Evolutionary conservation across 2,113 vertebrate species (phyloP).

Genomic region (Arenaria interpres): DNA sequence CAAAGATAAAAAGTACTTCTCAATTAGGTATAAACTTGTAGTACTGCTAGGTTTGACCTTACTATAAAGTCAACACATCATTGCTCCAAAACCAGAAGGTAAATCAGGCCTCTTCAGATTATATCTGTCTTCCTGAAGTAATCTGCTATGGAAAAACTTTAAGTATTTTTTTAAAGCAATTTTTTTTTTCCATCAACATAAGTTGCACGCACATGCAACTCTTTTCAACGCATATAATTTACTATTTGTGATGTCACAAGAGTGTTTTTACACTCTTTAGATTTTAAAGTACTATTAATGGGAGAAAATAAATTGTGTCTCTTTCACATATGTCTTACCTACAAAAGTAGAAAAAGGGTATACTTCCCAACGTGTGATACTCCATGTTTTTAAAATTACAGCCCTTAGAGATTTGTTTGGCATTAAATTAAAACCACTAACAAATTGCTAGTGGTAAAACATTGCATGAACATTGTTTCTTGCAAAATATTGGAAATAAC

Average conservation of each 20-base stretch:
- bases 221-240: background rate
- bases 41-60: background rate
- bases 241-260: background rate
- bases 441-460: conserved; percentile 67
- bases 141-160: background rate
- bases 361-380: background rate
- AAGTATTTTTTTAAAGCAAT: background rate
- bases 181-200: background rate
- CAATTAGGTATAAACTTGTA: background rate
- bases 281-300: background rate
- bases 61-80: background rate
- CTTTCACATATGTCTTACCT: background rate
- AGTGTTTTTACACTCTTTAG: background rate
- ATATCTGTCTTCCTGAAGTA: background rate
- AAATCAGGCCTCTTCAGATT: background rate
- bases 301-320: background rate
- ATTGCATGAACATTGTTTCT: conserved; percentile 71
- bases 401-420: conserved; percentile 56
- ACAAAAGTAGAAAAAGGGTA: background rate
- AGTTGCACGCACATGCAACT: background rate
- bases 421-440: conserved; percentile 68
- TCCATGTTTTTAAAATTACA: conserved; percentile 52
- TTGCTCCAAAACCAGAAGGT: background rate
- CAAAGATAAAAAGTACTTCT: background rate
- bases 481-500: conserved; percentile 77